phyloP scores from a whole-genome alignment of 1,140 invertebrate genomes.

The Atopsyche davidsoni region DNA sequence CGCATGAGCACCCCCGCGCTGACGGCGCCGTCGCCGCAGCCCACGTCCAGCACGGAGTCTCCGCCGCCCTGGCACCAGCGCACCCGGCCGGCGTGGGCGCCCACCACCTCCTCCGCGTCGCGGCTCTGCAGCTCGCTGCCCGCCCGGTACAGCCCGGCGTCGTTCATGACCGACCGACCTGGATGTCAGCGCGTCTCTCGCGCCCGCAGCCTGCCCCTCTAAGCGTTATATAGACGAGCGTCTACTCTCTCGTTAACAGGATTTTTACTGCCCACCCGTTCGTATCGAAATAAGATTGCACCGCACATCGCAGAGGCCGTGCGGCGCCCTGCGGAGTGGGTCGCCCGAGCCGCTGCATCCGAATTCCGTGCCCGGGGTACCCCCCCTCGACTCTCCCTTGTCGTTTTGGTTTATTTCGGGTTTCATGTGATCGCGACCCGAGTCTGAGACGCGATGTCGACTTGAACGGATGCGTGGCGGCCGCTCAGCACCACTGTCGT shows the following conservation, averaged over 20 bases:
- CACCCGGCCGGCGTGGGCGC: constrained; percentile 56
- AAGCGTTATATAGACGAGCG: constrained; percentile 24
- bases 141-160: constrained; percentile 56
- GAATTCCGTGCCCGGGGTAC: not conserved
- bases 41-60: constrained; percentile 65
- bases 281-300: constrained; percentile 1
- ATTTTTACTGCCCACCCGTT: constrained; percentile 4
- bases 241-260: constrained; percentile 10
- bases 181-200: constrained; percentile 23
- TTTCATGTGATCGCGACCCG: no score
- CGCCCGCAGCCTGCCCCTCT: constrained; percentile 1
- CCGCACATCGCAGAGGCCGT: no score
- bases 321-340: not conserved
- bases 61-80: constrained; percentile 51
- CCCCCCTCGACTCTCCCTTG: constrained; percentile 30
- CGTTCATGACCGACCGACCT: constrained; percentile 49
- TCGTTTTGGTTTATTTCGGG: no score
- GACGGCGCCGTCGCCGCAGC: constrained; percentile 71
- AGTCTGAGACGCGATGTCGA: no score
- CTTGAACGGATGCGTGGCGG: no score
- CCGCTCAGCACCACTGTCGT: no score
- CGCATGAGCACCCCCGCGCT: constrained; percentile 62
- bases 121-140: constrained; percentile 60
- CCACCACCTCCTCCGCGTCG: constrained; percentile 59
- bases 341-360: not conserved